Conservation (phyloP, 1,140 invertebrate species). For the Drosophila watanabei region DNA sequence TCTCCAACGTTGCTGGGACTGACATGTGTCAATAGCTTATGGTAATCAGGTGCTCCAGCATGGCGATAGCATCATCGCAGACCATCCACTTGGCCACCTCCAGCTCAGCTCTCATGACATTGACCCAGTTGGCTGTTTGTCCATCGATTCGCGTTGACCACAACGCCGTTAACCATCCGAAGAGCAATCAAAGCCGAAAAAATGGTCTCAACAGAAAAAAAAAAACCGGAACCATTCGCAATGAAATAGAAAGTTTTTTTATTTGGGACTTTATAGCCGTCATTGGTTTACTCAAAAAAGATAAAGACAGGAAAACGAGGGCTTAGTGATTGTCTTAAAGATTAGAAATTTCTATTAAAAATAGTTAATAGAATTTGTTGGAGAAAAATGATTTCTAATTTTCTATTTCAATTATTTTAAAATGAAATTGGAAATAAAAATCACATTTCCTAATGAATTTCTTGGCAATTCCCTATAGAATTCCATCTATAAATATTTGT, state of each 20-base stretch:
- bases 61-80: conserved; percentile 42
- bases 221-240: conserved; percentile 70
- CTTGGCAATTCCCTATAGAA: not conserved
- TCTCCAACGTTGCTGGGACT: not conserved
- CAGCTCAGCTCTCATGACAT: conserved; percentile 58
- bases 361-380: conserved; percentile 12
- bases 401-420: too few relatives aligned
- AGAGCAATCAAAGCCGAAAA: conserved; percentile 45
- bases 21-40: conserved; percentile 55
- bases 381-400: too few relatives aligned
- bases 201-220: conserved; percentile 1
- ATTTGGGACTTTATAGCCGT: conserved; percentile 15
- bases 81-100: conserved; percentile 26
- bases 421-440: not conserved
- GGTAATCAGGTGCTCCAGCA: conserved; percentile 61
- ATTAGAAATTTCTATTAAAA: conserved; percentile 17
- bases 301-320: conserved; percentile 3
- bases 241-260: conserved; percentile 77
- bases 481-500: not conserved
- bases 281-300: conserved; percentile 9
- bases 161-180: conserved; percentile 48
- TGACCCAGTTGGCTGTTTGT: conserved; percentile 72
- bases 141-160: conserved; percentile 70
- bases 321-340: not conserved
- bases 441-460: not conserved